Percentiles rank a stretch among this genome's conserved stretches.
Conservation (phyloP, 2,113 vertebrate species). For the Mastomys coucha region DNA sequence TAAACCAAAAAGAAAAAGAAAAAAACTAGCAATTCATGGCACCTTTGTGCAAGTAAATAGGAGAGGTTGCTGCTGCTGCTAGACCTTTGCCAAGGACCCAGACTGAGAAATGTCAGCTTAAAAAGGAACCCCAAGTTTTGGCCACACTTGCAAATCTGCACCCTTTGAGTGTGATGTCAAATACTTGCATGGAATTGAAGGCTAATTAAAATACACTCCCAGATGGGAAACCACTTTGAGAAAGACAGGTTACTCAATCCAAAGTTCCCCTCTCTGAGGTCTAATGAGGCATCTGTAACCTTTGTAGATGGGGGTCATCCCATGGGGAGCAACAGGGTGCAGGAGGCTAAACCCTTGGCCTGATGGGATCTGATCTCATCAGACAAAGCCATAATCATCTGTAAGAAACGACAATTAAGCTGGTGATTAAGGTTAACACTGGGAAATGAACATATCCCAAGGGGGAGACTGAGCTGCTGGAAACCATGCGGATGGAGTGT, state of each 20-base stretch:
- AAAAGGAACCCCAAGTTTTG: constrained; percentile 51
- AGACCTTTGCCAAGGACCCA: constrained; percentile 69
- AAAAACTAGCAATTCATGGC: constrained; percentile 70
- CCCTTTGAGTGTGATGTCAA: constrained; percentile 59
- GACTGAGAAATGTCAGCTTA: constrained; percentile 68
- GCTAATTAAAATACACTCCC: constrained; percentile 56
- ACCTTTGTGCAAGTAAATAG: constrained; percentile 41
- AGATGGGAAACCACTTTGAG: neutral
- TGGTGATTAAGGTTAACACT: constrained; percentile 53
- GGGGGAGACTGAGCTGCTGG: constrained; percentile 39
- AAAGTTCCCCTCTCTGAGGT: neutral
- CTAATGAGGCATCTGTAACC: neutral
- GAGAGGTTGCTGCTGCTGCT: constrained; percentile 43
- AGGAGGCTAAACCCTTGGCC: constrained; percentile 39
- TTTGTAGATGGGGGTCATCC: neutral
- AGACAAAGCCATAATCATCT: constrained; percentile 47
- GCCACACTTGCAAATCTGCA: constrained; percentile 47
- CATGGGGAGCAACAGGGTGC: neutral
- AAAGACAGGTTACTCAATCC: neutral
- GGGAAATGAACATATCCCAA: constrained; percentile 36
- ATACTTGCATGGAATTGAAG: constrained; percentile 63
- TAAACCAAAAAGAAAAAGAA: no score
- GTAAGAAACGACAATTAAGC: constrained; percentile 42
- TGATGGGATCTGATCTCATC: constrained; percentile 46
- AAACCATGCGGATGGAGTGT: neutral